Evolutionary conservation across 2,888 invertebrate genomes (phyloP), one percentile per base, ranked within the genome.

Genomic region (Phrixothrix hirtus): DNA sequence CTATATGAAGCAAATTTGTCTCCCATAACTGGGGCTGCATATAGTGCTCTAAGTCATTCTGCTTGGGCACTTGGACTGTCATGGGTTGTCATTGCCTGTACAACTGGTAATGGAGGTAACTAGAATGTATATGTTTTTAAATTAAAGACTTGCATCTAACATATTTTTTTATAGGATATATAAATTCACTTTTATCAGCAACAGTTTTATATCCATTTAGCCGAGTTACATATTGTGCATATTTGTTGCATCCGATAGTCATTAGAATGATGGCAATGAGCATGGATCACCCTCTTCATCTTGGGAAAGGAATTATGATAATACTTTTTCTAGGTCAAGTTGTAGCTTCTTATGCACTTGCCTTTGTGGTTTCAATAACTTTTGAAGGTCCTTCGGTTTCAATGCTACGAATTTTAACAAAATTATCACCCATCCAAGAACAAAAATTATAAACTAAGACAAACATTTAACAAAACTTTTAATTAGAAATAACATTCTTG

Each of bases 361-460:
- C 91, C 7, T 90, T 92, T 72, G 73, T 89, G 36, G 82, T 92
- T 46, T 92, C 92, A 1, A 77, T 92, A 50, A 83, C 88, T 1
- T 92, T 91, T 73, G 92, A 92, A 74, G 91, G 92, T 35, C 92
- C 92, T 34, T 83, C 89, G 41, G 91, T 92, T 60, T 87, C 89
- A 52, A 87, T 92, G 85, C 79, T 92, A 32, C 88, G 89, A 77
- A 76, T 76, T 42, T 65, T 76, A 15, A 59, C 72, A 11, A 72
- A 73, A 57, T 64, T 75, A 26, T 63, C 59, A 25, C 50, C 59
- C 7, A 26, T 9, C 11, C 10, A 38, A 13, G 13, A 26, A 21
- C 10, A 9, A 12, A 13, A 27, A 14, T 38, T 14, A 21, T 21
- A 27, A 16, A 25, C n/a, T n/a, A n/a, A 12, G 14, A 13, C 21